Conservation (phyloP, 2,888 invertebrate genomes). For the Pharmacophagus antenor region DNA sequence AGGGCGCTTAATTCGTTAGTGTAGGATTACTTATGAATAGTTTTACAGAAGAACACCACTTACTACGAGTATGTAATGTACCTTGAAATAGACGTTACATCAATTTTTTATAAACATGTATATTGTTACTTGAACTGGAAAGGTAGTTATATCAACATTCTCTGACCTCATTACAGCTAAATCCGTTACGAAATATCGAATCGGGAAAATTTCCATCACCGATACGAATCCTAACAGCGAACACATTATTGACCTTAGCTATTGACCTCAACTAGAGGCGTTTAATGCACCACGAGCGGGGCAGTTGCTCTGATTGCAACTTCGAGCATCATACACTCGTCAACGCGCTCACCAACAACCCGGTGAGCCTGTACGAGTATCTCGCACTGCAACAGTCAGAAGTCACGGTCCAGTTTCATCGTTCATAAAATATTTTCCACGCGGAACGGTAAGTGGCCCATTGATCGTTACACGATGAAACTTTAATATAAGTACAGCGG, state of each 20-base stretch:
- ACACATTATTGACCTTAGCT: conserved; percentile 32
- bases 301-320: conserved; percentile 48
- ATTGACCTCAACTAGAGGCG: conserved; percentile 40
- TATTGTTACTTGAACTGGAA: too few species aligned
- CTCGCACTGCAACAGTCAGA: conserved; percentile 34
- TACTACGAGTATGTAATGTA: too few species aligned
- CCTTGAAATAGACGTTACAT: too few species aligned
- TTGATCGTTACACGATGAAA: conserved; percentile 73
- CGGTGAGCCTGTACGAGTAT: conserved; percentile 38
- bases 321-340: conserved; percentile 35
- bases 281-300: conserved; percentile 44
- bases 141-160: not conserved
- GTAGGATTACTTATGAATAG: too few species aligned
- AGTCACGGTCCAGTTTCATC: conserved; percentile 46
- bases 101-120: too few species aligned
- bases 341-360: conserved; percentile 32
- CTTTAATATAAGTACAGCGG: conserved; percentile 70
- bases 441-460: conserved; percentile 58
- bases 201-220: conserved; percentile 1
- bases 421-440: conserved; percentile 64
- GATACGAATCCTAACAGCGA: conserved; percentile 37
- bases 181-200: not conserved
- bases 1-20: too few species aligned
- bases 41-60: too few species aligned
- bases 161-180: not conserved